Evolutionary conservation across 2,113 vertebrate genomes (phyloP).

Genomic region (Procavia capensis): DNA sequence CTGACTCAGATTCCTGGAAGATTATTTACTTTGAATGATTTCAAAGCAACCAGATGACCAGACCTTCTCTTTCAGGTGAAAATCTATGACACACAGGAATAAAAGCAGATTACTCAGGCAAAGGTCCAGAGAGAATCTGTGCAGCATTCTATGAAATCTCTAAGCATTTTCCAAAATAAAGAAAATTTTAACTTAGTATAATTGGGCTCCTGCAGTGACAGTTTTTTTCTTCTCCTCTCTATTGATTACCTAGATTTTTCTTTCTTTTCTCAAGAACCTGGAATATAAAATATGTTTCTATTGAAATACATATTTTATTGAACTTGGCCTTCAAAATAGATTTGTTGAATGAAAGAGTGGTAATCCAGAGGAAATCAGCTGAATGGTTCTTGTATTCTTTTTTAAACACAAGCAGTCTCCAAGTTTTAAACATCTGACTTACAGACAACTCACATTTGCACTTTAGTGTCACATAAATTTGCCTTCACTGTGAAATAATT

Average conservation of each 20-base stretch:
- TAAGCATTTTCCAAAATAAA: not conserved
- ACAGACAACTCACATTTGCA: too few species aligned
- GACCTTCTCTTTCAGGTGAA: not conserved
- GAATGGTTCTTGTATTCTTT: not conserved
- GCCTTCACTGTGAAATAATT: too few species aligned
- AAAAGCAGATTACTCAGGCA: not conserved
- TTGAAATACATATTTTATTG: too few species aligned
- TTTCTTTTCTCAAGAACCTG: not conserved
- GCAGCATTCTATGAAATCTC: not conserved
- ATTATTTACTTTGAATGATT: not conserved
- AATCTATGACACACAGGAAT: not conserved
- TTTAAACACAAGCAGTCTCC: not conserved
- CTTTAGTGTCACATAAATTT: too few species aligned
- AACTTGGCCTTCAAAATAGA: not conserved
- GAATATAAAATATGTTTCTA: not conserved
- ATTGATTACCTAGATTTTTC: not conserved
- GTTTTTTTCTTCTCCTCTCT: not conserved
- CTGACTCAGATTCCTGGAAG: not conserved
- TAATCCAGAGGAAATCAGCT: not conserved
- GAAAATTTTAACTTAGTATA: not conserved
- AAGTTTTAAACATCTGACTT: too few species aligned
- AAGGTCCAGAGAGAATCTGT: not conserved
- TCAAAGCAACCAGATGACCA: not conserved
- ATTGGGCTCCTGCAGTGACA: not conserved
- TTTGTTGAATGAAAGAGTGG: not conserved